Evolutionary conservation across 1,140 invertebrate species (phyloP).

Genomic region (Lepeophtheirus salmonis): DNA sequence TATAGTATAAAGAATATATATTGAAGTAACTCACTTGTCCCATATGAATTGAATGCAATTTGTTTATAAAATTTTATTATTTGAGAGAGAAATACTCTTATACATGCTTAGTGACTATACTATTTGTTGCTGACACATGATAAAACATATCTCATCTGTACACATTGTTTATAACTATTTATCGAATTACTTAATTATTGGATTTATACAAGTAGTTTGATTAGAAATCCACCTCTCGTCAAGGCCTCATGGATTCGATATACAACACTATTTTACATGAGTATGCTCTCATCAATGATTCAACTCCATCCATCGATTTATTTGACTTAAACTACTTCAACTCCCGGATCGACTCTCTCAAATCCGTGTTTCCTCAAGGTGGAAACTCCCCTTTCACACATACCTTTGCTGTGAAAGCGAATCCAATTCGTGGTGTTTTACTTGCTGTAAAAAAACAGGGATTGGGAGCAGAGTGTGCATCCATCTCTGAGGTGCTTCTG

Average conservation of each 20-base stretch:
- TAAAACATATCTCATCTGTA: no score
- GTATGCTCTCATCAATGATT: slow-evolving; percentile 4
- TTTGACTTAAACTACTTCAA: slow-evolving; percentile 17
- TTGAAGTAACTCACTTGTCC: no score
- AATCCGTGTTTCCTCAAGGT: slow-evolving; percentile 9
- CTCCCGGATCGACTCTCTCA: slow-evolving; percentile 1
- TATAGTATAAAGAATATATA: no score
- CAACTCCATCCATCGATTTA: slow-evolving; percentile 6
- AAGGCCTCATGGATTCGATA: background rate
- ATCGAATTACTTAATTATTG: no score
- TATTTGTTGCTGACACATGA: no score
- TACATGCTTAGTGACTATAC: no score
- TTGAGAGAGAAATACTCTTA: no score
- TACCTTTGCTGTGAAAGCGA: slow-evolving; percentile 14
- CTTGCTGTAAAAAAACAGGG: background rate
- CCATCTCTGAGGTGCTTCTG: background rate
- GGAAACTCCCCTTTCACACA: background rate
- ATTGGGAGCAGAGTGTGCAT: slow-evolving; percentile 16
- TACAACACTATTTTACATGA: background rate
- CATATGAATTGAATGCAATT: no score
- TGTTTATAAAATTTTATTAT: no score
- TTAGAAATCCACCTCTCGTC: no score
- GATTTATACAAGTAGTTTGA: no score
- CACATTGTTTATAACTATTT: no score
- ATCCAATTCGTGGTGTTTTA: slow-evolving; percentile 11